Percentiles rank a stretch among this genome's conserved stretches.
These are phyloP conservation scores for Podiceps cristatus DNA, from an alignment of 2,113 vertebrate genomes.

Conservation along the genomic window DNA sequence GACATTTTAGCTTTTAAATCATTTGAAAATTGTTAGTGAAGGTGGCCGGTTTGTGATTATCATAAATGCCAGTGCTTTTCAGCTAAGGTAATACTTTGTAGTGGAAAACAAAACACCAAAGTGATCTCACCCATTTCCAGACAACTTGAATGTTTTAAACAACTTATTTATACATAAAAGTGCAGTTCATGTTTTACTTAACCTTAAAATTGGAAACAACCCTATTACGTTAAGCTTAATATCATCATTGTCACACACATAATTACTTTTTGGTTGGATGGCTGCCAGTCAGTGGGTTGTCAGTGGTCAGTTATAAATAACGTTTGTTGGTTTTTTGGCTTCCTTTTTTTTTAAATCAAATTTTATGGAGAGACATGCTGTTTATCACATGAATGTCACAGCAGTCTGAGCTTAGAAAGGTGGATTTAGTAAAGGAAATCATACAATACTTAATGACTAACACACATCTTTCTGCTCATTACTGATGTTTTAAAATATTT, in stretches of 20 bases:
- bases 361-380: not conserved
- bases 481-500: not conserved
- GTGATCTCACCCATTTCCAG: not conserved
- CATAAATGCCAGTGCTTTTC: not conserved
- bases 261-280: slow-evolving; percentile 26
- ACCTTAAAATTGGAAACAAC: slow-evolving; percentile 9
- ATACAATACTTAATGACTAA: not conserved
- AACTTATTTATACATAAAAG: not conserved
- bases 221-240: not conserved
- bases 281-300: not conserved
- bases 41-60: not conserved
- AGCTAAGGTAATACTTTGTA: not conserved
- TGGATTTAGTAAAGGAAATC: not conserved
- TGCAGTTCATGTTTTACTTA: slow-evolving; percentile 1
- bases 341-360: not conserved
- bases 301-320: slow-evolving; percentile 6
- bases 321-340: not conserved
- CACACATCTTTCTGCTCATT: not conserved
- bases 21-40: not conserved
- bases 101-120: not conserved
- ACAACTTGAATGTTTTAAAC: not conserved
- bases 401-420: not conserved
- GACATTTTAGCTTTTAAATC: not conserved
- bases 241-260: not conserved
- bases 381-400: not conserved